These are phyloP conservation scores for Pantelozetes paolii DNA, from an alignment of 2,888 invertebrate genomes.

Conservation along the genomic window DNA sequence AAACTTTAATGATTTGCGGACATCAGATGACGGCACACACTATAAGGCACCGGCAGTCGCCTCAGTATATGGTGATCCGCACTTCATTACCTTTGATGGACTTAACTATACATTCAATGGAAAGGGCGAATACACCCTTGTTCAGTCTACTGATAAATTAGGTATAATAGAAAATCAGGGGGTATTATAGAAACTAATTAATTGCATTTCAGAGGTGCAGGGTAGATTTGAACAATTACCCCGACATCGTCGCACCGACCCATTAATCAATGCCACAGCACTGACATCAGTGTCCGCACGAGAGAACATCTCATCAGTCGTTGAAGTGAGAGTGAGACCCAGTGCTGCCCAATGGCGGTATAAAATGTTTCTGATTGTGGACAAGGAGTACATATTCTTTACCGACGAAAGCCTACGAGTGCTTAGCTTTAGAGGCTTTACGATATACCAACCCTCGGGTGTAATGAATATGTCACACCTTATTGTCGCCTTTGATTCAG, in stretches of 20 bases:
- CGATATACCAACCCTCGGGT: conserved; percentile 86
- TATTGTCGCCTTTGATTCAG: conserved; percentile 87
- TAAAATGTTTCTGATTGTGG: conserved; percentile 81
- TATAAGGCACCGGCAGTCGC: conserved; percentile 89
- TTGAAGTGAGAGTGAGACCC: conserved; percentile 82
- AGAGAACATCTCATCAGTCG: conserved; percentile 75
- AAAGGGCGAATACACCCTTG: conserved; percentile 82
- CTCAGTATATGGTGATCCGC: conserved; percentile 87
- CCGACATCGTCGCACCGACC: conserved; percentile 36
- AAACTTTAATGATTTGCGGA: conserved; percentile 87
- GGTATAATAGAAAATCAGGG: neutral
- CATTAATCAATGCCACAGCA: conserved; percentile 51
- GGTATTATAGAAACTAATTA: neutral
- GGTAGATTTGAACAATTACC: conserved; percentile 53
- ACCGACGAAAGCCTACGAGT: conserved; percentile 79
- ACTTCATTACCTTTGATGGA: conserved; percentile 86
- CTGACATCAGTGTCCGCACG: conserved; percentile 60
- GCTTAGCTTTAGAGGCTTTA: conserved; percentile 85
- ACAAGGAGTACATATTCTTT: conserved; percentile 77
- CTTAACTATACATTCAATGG: conserved; percentile 89
- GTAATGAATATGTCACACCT: conserved; percentile 90
- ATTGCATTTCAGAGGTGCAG: conserved; percentile 61
- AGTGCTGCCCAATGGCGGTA: conserved; percentile 83
- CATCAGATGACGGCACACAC: conserved; percentile 89
- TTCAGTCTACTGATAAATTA: conserved; percentile 62